Evolutionary conservation across 1,140 invertebrate species (phyloP).

Genomic region (Drosophila pallidifrons): DNA sequence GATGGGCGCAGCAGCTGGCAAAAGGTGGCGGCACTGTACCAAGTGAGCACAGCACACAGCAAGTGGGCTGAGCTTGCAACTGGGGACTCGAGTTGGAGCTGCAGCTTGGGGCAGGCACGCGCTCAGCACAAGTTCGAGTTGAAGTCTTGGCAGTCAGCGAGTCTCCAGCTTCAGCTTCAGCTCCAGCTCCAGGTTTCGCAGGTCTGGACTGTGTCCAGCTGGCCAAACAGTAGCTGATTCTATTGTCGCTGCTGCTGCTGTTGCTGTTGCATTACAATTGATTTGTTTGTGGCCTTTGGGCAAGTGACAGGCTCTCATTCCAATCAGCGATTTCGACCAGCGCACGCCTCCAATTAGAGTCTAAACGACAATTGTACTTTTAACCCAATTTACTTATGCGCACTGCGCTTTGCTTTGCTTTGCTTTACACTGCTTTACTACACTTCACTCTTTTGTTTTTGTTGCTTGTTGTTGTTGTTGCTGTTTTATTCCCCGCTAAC

Average conservation of each 20-base stretch:
- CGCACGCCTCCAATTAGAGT: constrained; percentile 80
- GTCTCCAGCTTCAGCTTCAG: constrained; percentile 12
- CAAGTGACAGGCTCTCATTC: constrained; percentile 73
- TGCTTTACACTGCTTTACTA: constrained; percentile 11
- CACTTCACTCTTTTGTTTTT: neutral
- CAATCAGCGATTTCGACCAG: constrained; percentile 69
- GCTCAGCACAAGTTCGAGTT: constrained; percentile 45
- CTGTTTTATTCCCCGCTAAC: constrained; percentile 16
- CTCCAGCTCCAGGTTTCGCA: neutral
- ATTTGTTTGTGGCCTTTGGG: constrained; percentile 77
- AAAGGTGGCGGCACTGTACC: constrained; percentile 80
- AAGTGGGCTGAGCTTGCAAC: constrained; percentile 33
- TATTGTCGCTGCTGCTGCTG: constrained; percentile 7
- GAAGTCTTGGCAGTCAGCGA: constrained; percentile 12
- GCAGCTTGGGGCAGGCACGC: constrained; percentile 57
- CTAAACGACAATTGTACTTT: constrained; percentile 82
- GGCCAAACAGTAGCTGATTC: constrained; percentile 70
- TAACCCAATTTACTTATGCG: constrained; percentile 73
- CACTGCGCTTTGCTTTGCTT: constrained; percentile 59
- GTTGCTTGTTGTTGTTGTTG: neutral
- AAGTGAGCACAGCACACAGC: constrained; percentile 22
- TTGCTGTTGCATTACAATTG: constrained; percentile 55
- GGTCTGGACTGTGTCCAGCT: constrained; percentile 11
- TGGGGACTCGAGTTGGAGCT: constrained; percentile 35
- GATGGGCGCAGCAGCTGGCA: constrained; percentile 58